phyloP scores from a whole-genome alignment of 2,113 vertebrate species.

The Emydura subglobosa region DNA sequence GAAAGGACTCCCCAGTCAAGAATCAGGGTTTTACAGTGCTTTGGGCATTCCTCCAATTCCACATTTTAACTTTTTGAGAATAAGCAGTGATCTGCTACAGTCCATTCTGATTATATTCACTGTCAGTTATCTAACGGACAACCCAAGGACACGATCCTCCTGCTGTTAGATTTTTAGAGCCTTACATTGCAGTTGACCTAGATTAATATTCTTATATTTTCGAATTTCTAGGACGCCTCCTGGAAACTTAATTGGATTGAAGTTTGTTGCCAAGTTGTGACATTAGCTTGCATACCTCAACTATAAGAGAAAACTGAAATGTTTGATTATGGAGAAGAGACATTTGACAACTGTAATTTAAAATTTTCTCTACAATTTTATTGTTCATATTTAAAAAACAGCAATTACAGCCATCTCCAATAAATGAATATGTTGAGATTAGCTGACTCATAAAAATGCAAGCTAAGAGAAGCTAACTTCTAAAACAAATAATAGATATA shows the following conservation, averaged over 20 bases:
- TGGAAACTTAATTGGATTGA: constrained; percentile 32
- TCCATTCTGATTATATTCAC: background rate
- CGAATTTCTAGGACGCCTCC: constrained; percentile 25
- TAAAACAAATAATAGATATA: background rate
- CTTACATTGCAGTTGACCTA: background rate
- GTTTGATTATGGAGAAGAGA: background rate
- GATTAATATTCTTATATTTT: constrained; percentile 36
- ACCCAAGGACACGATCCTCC: background rate
- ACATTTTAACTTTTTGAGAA: background rate
- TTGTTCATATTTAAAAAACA: background rate
- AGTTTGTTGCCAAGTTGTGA: background rate
- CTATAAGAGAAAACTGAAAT: background rate
- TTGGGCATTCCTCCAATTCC: rapidly evolving
- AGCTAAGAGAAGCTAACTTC: background rate
- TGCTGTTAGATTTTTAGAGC: constrained; percentile 5
- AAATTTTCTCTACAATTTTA: background rate
- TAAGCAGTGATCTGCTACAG: background rate
- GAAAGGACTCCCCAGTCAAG: background rate
- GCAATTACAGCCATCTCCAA: background rate
- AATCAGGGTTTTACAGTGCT: background rate
- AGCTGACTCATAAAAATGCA: background rate
- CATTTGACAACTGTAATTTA: background rate
- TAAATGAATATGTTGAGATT: background rate
- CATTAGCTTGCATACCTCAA: background rate
- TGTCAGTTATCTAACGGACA: constrained; percentile 6